Evolutionary conservation across 1,140 invertebrate species (phyloP), one percentile per base, ranked within the genome.

Genomic region (Ephestia elutella): DNA sequence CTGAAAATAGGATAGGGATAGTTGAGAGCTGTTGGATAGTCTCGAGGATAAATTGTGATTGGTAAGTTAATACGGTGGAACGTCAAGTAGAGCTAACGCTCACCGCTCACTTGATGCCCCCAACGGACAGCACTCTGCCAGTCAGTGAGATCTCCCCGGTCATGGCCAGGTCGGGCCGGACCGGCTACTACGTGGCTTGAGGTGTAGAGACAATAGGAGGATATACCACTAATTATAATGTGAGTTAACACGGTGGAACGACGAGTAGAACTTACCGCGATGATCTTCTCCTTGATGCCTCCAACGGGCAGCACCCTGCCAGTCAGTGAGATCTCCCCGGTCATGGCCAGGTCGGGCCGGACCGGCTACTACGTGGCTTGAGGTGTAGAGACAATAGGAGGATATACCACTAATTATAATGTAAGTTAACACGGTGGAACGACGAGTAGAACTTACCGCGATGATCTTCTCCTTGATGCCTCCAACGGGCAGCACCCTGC

Each of bases 391-490:
- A 99, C 32, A 99, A 73, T 0, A 99, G 89, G n/a, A n/a, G n/a
- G n/a, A n/a, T n/a, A n/a, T 8, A 98, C 98, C 8, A 96, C 97
- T 0, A n/a, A n/a, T n/a, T n/a, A n/a, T n/a, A n/a, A n/a, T n/a
- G n/a, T n/a, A n/a, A n/a, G n/a, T n/a, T n/a, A n/a, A n/a, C n/a
- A n/a, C n/a, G n/a, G n/a, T n/a, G n/a, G n/a, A n/a, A n/a, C n/a
- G n/a, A n/a, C n/a, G n/a, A n/a, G n/a, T n/a, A n/a, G n/a, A 38
- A 92, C 92, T 91, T 78, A 96, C n/a, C n/a, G n/a, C 97, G 73
- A 99, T 99, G n/a, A 93, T 95, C 90, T 99, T 99, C 89, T 99
- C 98, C 88, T 99, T 99, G 68, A 99, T 99, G 20, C 98, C 98
- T 15, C 98, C 98, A 21, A 99, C 98, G 19, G 98, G 96, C 25